Conservation (phyloP, 2,888 invertebrate genomes). For the Polyommatus iphigenia region DNA sequence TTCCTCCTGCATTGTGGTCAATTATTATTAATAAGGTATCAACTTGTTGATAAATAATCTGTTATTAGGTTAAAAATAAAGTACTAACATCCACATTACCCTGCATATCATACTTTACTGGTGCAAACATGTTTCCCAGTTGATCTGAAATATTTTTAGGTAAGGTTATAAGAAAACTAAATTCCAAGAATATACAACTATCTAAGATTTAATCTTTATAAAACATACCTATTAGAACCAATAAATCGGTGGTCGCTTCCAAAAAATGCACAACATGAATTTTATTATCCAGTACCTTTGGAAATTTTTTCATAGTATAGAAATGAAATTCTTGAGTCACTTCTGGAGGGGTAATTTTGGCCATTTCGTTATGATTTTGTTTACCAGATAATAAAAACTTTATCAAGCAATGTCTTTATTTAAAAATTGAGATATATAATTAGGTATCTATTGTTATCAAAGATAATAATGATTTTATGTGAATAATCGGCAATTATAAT, state of each 20-base stretch:
- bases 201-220: too few relatives aligned
- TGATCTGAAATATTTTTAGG: conserved; percentile 79
- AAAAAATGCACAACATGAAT: conserved; percentile 82
- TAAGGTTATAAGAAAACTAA: background rate
- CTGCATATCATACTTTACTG: conserved; percentile 88
- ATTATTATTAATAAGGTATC: background rate
- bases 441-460: background rate
- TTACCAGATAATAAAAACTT: background rate
- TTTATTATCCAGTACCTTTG: conserved; percentile 74
- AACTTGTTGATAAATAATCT: background rate
- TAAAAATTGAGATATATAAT: background rate
- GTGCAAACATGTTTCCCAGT: conserved; percentile 86
- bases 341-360: conserved; percentile 47
- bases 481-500: background rate
- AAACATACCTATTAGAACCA: conserved; percentile 81
- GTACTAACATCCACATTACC: conserved; percentile 86
- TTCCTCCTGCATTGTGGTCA: background rate
- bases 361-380: conserved; percentile 47
- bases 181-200: too few relatives aligned
- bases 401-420: background rate
- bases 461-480: background rate
- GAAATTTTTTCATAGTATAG: conserved; percentile 70
- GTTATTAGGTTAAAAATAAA: background rate
- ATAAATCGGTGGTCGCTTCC: conserved; percentile 81
- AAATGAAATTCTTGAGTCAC: conserved; percentile 46